Base-by-base conservation (phyloP, 1,140 invertebrate species). In the Acromyrmex charruanus region DNA sequence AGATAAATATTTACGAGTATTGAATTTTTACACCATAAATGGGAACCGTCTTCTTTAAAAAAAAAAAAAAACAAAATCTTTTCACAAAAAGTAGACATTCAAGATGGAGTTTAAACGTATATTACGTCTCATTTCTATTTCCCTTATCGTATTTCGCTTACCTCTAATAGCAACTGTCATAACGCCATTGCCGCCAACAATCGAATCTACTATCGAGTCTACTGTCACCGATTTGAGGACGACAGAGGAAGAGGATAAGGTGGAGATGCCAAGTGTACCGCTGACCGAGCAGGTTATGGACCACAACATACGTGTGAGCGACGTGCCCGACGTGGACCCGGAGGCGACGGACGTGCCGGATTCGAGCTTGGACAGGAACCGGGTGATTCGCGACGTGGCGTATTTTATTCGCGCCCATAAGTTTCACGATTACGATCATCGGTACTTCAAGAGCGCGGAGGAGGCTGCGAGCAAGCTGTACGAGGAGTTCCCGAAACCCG, bases 351-450 rank as follows among this genome's bases (percentile, higher is more conserved):
- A 77, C 0, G 71, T 65, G 5, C 77, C 58, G 12, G 93, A 94
- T 63, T 65, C 71, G 0, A 87, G 75, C 21, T 92, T 93, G 92
- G 89, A 94, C 74, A 68, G 75, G 14, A 92, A 93, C 71, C 91
- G 91, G 28, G 94, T 94, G 9, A 89, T 96, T 21, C 94, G 93
- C 88, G 96, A 97, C 85, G 95, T 97, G 25, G 96, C 96, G 4
- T 97, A 96, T 92, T 97, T 96, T 88, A 93, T 97, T 63, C 93
- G 96, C 66, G 93, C 95, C 25, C 95, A 97, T 87, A 97, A 97
- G 93, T 97, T 97, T 87, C 96, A 96, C 69, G 96, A 96, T 87
- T 97, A 96, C 91, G 96, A 97, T 93, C 94, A 95, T 74, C 93
- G 96, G 86, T 95, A 95, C 92, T 87, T 95, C 89, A 92, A 87